Evolutionary conservation across 2,888 invertebrate genomes (phyloP).

Genomic region (Blera fallax): DNA sequence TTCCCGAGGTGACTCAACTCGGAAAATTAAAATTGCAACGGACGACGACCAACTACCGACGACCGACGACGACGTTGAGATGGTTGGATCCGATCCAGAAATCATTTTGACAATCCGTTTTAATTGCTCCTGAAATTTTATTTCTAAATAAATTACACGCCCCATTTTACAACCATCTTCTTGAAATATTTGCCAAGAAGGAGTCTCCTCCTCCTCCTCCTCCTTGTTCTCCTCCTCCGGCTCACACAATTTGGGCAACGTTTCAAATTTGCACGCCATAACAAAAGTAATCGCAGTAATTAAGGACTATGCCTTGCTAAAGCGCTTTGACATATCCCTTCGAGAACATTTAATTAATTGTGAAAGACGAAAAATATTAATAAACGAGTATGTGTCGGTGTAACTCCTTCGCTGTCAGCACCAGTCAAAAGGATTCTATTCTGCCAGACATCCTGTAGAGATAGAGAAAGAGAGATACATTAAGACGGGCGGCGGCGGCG

Average conservation of each 20-base stretch:
- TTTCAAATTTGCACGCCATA: conserved; percentile 65
- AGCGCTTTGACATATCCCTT: conserved; percentile 58
- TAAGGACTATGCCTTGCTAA: conserved; percentile 48
- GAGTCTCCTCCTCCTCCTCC: not conserved
- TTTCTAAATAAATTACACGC: conserved; percentile 65
- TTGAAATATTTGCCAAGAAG: conserved; percentile 30
- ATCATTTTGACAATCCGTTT: conserved; percentile 53
- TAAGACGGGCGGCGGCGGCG: not conserved
- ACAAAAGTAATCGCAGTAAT: conserved; percentile 68
- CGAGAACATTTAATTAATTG: conserved; percentile 66
- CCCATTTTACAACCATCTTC: conserved; percentile 28
- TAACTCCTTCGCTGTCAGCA: conserved; percentile 56
- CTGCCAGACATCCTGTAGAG: not conserved
- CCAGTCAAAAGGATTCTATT: conserved; percentile 39
- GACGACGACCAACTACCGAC: not conserved
- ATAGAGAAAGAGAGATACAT: not conserved
- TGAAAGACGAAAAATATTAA: conserved; percentile 61
- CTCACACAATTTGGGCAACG: conserved; percentile 51
- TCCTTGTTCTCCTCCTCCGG: too few relatives aligned
- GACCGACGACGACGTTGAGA: not conserved
- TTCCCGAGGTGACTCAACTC: conserved; percentile 28
- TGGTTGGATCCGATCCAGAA: conserved; percentile 57
- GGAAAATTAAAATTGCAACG: conserved; percentile 30
- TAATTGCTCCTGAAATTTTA: conserved; percentile 67
- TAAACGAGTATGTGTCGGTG: conserved; percentile 18